Evolutionary conservation across 2,113 vertebrate species (phyloP).

Genomic region (Platichthys stellatus): DNA sequence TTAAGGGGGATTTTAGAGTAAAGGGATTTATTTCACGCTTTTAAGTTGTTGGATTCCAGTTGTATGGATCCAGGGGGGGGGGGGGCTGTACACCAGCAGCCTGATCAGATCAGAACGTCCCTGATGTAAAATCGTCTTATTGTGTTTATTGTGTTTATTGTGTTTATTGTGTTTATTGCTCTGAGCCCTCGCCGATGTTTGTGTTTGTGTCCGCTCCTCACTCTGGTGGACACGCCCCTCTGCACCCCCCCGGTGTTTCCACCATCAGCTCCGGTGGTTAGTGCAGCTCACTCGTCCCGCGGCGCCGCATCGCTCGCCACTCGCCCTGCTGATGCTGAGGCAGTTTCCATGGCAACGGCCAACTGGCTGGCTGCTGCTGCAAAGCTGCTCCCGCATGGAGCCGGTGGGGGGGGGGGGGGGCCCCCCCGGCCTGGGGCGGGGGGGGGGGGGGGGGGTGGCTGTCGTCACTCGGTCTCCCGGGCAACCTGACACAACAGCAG

Average conservation of each 20-base stretch:
- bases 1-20: too few relatives aligned
- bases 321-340: conserved; percentile 62
- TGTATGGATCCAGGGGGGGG: background rate
- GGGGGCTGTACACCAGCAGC: background rate
- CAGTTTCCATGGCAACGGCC: conserved; percentile 74
- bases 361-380: conserved; percentile 32
- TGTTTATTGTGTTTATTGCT: background rate
- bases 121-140: background rate
- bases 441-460: conserved; percentile 35
- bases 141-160: too few relatives aligned
- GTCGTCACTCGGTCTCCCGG: conserved; percentile 68
- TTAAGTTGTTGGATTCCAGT: background rate
- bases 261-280: conserved; percentile 41
- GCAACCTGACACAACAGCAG: conserved; percentile 74
- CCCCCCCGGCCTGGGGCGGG: too few relatives aligned
- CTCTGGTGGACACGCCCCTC: background rate
- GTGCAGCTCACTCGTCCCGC: conserved; percentile 56
- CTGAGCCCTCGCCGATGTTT: background rate
- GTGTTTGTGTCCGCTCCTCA: background rate
- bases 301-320: conserved; percentile 22
- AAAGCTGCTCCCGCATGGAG: conserved; percentile 39
- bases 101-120: background rate
- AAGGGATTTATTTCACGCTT: too few relatives aligned
- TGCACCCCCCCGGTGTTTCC: conserved; percentile 9
- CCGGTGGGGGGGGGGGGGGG: background rate